These are phyloP conservation scores for Pocota personata DNA, from an alignment of 2,888 invertebrate genomes.

Conservation along the genomic window DNA sequence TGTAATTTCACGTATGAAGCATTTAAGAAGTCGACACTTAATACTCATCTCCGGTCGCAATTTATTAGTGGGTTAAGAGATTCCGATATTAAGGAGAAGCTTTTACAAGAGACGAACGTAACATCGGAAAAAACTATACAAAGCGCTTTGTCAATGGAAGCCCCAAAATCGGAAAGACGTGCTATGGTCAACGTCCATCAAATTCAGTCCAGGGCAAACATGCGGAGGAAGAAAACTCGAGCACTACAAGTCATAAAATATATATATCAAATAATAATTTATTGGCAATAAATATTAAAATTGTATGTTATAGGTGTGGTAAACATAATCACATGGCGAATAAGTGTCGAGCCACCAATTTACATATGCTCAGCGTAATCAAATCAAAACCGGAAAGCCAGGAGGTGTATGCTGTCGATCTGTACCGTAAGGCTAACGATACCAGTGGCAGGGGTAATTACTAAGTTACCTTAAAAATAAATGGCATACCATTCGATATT, in stretches of 20 bases:
- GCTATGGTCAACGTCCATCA: background rate
- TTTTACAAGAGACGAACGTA: conserved; percentile 9
- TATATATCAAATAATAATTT: background rate
- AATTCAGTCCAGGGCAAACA: background rate
- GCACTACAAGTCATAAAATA: background rate
- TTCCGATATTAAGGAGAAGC: conserved; percentile 23
- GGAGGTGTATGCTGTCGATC: background rate
- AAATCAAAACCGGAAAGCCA: background rate
- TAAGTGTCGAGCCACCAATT: background rate
- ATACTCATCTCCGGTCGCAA: conserved; percentile 29
- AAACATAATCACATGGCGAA: background rate
- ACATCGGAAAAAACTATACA: conserved; percentile 30
- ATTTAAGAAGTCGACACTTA: background rate
- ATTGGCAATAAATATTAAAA: background rate
- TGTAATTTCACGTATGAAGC: background rate
- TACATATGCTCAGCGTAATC: background rate
- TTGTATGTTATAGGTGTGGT: background rate
- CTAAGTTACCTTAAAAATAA: conserved; percentile 8
- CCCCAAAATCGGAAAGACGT: conserved; percentile 22
- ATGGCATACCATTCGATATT: conserved; percentile 10
- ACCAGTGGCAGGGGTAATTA: background rate
- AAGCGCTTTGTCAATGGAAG: conserved; percentile 26
- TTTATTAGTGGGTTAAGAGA: conserved; percentile 42
- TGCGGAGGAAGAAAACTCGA: background rate
- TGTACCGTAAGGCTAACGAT: background rate